These are phyloP conservation scores for Todiramphus saurophagus DNA, from an alignment of 2,113 vertebrate species.

Conservation along the genomic window DNA sequence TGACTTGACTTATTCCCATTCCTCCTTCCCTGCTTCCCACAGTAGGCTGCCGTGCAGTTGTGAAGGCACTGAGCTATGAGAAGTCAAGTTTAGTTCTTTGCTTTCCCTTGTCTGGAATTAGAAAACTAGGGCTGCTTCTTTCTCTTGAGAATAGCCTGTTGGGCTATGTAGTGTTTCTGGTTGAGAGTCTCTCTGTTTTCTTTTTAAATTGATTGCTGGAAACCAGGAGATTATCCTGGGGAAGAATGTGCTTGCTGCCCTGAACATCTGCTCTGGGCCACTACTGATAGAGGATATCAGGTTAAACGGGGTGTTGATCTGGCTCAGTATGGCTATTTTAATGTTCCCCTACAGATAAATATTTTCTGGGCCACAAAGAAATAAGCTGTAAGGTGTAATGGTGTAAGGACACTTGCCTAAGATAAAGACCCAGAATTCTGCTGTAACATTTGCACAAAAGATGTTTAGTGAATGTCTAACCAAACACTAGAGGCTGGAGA, in stretches of 20 bases:
- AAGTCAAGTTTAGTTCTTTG: background rate
- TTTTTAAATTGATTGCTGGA: background rate
- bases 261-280: background rate
- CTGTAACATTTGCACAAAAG: background rate
- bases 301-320: background rate
- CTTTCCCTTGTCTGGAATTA: background rate
- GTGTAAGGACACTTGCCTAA: background rate
- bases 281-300: background rate
- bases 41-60: rapidly evolving
- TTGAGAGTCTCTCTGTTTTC: background rate
- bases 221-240: background rate
- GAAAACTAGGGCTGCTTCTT: background rate
- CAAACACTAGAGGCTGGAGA: background rate
- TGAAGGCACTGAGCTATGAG: background rate
- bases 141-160: background rate
- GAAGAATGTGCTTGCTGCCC: background rate
- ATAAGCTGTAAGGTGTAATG: background rate
- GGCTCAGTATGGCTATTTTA: background rate
- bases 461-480: background rate
- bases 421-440: background rate
- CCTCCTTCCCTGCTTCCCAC: background rate
- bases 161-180: background rate
- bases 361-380: background rate
- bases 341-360: background rate
- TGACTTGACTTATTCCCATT: background rate